Conservation (phyloP, 1,140 invertebrate species). For the Calliopsis andreniformis region DNA sequence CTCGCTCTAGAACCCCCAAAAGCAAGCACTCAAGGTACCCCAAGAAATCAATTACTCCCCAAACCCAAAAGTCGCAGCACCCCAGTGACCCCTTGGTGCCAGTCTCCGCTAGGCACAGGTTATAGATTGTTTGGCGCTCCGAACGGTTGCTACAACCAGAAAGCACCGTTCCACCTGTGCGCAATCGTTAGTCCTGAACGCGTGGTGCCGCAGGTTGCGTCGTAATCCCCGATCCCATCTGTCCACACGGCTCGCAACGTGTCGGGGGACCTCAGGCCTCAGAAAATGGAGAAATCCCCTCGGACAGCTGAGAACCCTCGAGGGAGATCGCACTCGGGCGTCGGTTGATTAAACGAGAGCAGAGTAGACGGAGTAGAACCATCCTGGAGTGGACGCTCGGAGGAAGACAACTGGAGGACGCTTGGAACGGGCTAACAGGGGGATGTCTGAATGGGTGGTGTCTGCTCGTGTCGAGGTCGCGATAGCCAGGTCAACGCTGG, state of each 20-base stretch:
- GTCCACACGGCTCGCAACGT: constrained; percentile 48
- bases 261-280: too few relatives aligned
- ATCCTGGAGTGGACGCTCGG: background rate
- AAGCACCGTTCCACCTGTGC: constrained; percentile 47
- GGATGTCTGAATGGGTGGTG: constrained; percentile 80
- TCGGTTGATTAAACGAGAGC: constrained; percentile 41
- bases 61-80: constrained; percentile 29
- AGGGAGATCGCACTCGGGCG: constrained; percentile 19
- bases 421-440: constrained; percentile 4
- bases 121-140: constrained; percentile 74
- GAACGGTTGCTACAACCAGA: constrained; percentile 73
- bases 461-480: constrained; percentile 76
- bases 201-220: constrained; percentile 42
- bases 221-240: constrained; percentile 50
- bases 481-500: constrained; percentile 83
- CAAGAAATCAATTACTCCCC: background rate
- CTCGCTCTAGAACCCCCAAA: too few relatives aligned
- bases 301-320: constrained; percentile 31
- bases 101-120: constrained; percentile 73
- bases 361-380: too few relatives aligned
- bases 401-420: background rate
- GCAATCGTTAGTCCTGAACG: constrained; percentile 27
- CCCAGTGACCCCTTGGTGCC: constrained; percentile 76
- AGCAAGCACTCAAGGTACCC: too few relatives aligned
- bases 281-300: constrained; percentile 52